Conservation (phyloP, 2,888 invertebrate genomes). For the Fragum fragum region DNA sequence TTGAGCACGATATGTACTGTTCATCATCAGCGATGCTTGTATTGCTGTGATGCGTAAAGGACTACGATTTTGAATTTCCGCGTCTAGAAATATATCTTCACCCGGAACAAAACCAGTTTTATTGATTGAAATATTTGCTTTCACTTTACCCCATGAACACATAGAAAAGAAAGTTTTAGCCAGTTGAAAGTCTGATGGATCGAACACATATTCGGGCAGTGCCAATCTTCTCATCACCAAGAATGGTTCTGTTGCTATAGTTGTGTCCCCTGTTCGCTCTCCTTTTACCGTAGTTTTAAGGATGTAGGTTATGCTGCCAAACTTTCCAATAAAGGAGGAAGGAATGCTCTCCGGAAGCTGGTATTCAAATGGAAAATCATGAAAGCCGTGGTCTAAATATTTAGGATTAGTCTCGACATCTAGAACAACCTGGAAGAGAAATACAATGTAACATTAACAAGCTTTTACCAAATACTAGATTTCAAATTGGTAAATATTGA, state of each 20-base stretch:
- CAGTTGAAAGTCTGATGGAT: slow-evolving; percentile 51
- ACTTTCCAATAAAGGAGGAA: slow-evolving; percentile 86
- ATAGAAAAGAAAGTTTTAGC: slow-evolving; percentile 77
- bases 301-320: slow-evolving; percentile 86
- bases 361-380: slow-evolving; percentile 84
- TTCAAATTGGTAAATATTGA: no score
- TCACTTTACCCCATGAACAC: slow-evolving; percentile 83
- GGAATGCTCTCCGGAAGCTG: slow-evolving; percentile 84
- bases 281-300: slow-evolving; percentile 83
- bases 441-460: no score
- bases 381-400: slow-evolving; percentile 70
- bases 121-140: slow-evolving; percentile 77
- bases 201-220: slow-evolving; percentile 64
- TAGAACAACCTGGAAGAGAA: slow-evolving; percentile 27
- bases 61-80: slow-evolving; percentile 83
- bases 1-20: slow-evolving; percentile 82
- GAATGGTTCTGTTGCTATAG: slow-evolving; percentile 86
- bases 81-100: slow-evolving; percentile 84
- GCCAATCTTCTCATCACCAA: slow-evolving; percentile 77
- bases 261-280: slow-evolving; percentile 80
- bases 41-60: slow-evolving; percentile 79
- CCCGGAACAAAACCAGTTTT: slow-evolving; percentile 83
- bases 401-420: slow-evolving; percentile 13
- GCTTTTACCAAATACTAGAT: no score
- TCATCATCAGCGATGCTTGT: slow-evolving; percentile 83